phyloP scores from a whole-genome alignment of 2,888 invertebrate species.

The Caenorhabditis macrosperma region DNA sequence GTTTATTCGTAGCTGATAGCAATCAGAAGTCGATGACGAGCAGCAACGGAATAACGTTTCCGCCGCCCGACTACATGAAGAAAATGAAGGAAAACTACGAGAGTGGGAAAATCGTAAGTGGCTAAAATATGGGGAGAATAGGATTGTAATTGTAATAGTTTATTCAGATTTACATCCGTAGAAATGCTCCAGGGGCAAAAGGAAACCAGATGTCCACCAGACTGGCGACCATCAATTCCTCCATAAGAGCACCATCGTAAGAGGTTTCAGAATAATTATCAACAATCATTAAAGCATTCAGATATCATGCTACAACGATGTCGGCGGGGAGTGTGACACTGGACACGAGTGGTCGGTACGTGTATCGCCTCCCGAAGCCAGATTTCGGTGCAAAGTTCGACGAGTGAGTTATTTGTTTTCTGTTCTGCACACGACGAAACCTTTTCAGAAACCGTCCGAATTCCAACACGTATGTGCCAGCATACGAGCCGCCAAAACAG shows the following conservation, averaged over 20 bases:
- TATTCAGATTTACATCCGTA: slow-evolving; percentile 57
- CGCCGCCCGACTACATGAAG: slow-evolving; percentile 57
- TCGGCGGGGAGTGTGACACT: slow-evolving; percentile 47
- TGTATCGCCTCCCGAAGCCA: slow-evolving; percentile 48
- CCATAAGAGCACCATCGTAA: slow-evolving; percentile 52
- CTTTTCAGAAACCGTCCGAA: slow-evolving; percentile 50
- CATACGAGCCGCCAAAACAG: slow-evolving; percentile 48
- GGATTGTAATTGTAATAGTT: neutral
- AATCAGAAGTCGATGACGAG: slow-evolving; percentile 51
- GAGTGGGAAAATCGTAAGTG: slow-evolving; percentile 54
- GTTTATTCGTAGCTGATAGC: slow-evolving; percentile 40
- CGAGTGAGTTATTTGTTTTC: slow-evolving; percentile 35
- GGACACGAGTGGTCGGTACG: slow-evolving; percentile 49
- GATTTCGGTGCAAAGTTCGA: slow-evolving; percentile 46
- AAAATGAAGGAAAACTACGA: slow-evolving; percentile 62
- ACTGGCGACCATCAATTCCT: slow-evolving; percentile 41
- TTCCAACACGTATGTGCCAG: slow-evolving; percentile 52
- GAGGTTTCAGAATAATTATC: no score
- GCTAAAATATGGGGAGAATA: neutral
- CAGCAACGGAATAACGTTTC: slow-evolving; percentile 46
- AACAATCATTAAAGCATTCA: no score
- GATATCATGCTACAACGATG: slow-evolving; percentile 53
- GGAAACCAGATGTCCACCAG: slow-evolving; percentile 4
- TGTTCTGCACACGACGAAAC: neutral
- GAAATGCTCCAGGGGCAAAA: slow-evolving; percentile 29